Evolutionary conservation across 2,113 vertebrate species (phyloP).

Genomic region (Oreocharis arfaki): DNA sequence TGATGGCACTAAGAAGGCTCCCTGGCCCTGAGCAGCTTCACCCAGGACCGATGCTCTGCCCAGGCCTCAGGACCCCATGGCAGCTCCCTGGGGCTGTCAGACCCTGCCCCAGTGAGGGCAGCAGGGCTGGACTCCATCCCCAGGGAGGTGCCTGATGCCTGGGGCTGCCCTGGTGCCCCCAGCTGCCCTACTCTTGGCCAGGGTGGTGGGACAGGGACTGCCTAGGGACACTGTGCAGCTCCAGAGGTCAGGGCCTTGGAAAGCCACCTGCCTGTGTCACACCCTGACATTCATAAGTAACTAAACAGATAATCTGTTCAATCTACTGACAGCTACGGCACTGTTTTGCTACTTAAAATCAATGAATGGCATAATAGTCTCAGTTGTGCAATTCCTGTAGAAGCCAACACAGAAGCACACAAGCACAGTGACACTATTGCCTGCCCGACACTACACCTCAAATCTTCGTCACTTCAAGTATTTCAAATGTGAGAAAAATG

Average conservation of each 20-base stretch:
- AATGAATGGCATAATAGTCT: not conserved
- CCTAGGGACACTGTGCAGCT: not conserved
- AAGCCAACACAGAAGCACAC: not conserved
- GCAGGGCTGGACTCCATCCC: not conserved
- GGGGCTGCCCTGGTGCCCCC: not conserved
- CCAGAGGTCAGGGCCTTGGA: not conserved
- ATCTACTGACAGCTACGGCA: accelerated
- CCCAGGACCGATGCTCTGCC: not conserved
- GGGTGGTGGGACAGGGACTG: not conserved
- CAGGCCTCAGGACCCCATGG: not conserved
- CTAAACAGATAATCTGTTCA: not conserved
- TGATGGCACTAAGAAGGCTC: not conserved
- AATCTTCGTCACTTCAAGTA: not conserved
- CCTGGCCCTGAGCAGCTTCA: not conserved
- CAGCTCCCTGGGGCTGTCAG: not conserved
- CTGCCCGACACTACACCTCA: not conserved
- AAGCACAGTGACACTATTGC: not conserved
- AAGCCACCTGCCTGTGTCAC: not conserved
- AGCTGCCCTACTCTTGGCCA: not conserved
- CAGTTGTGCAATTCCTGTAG: not conserved
- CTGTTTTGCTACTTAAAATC: not conserved
- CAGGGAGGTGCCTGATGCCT: not conserved
- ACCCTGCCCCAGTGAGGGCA: not conserved
- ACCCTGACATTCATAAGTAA: not conserved
- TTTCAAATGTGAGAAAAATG: not conserved